Base-by-base conservation (phyloP, 2,797 vertebrate genomes). In the Eospalax fontanierii region DNA sequence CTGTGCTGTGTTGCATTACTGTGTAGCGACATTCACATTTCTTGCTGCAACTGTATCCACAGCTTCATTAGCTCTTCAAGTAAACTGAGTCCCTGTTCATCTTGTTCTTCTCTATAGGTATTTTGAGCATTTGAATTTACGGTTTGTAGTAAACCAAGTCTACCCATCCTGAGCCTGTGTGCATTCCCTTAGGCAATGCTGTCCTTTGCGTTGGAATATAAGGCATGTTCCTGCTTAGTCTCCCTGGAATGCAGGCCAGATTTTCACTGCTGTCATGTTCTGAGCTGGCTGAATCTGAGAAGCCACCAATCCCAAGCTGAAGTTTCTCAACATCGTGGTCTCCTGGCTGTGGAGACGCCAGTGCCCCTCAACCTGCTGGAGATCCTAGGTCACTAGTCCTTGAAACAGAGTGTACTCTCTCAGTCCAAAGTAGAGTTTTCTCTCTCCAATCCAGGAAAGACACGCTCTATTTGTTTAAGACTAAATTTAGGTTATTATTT, bases 71-170 rank as follows among this genome's bases (percentile, higher is more conserved):
- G 9, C 24, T 14, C 70, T 73, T 11, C 66, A 82, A 38, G 19
- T 21, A 24, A 85, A 8, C 6, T 0, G 33, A 46, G 22, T 76
- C 43, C 15, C 0, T 35, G 6, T n/a, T 15, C 16, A 71, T 3
- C 18, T 28, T 12, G 0, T 5, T 28, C 30, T 4, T n/a, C 26
- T 24, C 19, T 33, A 0, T 3, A 9, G 71, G 33, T 1, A 7
- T 40, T 24, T 61, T 3, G 2, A 5, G 8, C 28, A 43, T 43
- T 68, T 43, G 35, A 15, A 59, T 40, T 70, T 85, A 38, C 22
- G 18, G 35, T 54, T 68, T 85, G 7, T 35, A 38, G 83, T 54
- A 54, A 70, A 12, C 46, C 65, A 2, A 15, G 3, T 18, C 70
- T 6, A 1, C 9, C 18, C 9, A 18, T 9, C 46, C 35, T 11